Percentiles rank a stretch among this genome's conserved stretches.
Evolutionary conservation across 1,140 invertebrate genomes (phyloP).

Genomic region (Lasioglossum albipes): DNA sequence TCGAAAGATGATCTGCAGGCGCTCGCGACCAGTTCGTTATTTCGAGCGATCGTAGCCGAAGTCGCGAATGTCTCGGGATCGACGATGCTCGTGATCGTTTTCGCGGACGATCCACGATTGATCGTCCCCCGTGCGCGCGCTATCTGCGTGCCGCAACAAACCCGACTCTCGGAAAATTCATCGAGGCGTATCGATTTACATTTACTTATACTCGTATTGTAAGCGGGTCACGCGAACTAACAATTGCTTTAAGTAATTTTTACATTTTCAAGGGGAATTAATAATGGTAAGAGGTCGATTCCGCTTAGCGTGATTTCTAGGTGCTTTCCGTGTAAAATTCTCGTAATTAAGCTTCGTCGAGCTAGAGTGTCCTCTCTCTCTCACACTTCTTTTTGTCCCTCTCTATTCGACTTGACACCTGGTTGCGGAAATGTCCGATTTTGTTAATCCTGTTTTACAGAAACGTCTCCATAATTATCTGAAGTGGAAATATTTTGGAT

Average conservation of each 20-base stretch:
- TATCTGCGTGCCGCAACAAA: too few relatives aligned
- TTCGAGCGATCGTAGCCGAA: too few relatives aligned
- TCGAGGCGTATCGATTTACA: conserved; percentile 17
- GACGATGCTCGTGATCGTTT: background rate
- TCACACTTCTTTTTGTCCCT: background rate
- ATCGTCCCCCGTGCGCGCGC: too few relatives aligned
- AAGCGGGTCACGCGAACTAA: conserved; percentile 33
- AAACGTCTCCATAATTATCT: too few relatives aligned
- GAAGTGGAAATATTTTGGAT: too few relatives aligned
- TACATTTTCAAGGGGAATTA: conserved; percentile 66
- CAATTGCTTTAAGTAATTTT: conserved; percentile 65
- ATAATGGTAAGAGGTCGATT: conserved; percentile 49
- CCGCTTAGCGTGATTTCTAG: conserved; percentile 63
- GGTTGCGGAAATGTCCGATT: too few relatives aligned
- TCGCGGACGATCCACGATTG: background rate
- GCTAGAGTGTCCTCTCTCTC: conserved; percentile 40
- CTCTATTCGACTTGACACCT: background rate
- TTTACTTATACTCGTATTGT: conserved; percentile 35
- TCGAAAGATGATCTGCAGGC: too few relatives aligned
- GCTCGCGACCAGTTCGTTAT: too few relatives aligned
- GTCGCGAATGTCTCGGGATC: background rate
- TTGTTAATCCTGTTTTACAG: too few relatives aligned
- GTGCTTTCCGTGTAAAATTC: conserved; percentile 68
- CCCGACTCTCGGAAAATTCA: background rate
- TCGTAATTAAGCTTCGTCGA: conserved; percentile 62